Conservation (phyloP, 2,113 vertebrate genomes). For the Ceuthmochares aereus region DNA sequence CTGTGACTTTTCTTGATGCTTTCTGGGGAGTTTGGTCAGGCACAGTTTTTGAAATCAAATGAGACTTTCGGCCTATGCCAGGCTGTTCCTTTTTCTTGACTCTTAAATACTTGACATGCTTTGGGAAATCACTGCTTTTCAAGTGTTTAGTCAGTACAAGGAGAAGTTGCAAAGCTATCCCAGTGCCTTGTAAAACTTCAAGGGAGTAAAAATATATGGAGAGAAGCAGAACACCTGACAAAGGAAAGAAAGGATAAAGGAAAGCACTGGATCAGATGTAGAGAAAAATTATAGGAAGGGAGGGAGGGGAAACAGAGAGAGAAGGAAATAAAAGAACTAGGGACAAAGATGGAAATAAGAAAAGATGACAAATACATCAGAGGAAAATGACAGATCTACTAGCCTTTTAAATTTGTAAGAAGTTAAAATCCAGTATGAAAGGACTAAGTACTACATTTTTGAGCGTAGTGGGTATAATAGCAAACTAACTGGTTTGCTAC, state of each 20-base stretch:
- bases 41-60: background rate
- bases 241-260: background rate
- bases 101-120: background rate
- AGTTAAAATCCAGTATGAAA: background rate
- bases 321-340: background rate
- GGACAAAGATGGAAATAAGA: background rate
- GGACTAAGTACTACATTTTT: background rate
- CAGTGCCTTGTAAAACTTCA: background rate
- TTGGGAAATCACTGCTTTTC: background rate
- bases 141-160: background rate
- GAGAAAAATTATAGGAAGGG: background rate
- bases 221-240: background rate
- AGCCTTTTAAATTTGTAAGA: background rate
- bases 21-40: background rate
- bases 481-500: background rate
- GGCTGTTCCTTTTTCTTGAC: background rate
- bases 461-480: background rate
- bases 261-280: background rate
- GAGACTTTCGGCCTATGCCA: background rate
- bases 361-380: background rate
- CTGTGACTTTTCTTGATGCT: background rate
- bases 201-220: background rate
- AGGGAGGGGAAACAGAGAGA: fast-evolving
- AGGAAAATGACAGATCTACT: background rate
- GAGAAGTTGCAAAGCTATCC: background rate